phyloP scores from a whole-genome alignment of 2,888 invertebrate species.

The Apodemia zela region DNA sequence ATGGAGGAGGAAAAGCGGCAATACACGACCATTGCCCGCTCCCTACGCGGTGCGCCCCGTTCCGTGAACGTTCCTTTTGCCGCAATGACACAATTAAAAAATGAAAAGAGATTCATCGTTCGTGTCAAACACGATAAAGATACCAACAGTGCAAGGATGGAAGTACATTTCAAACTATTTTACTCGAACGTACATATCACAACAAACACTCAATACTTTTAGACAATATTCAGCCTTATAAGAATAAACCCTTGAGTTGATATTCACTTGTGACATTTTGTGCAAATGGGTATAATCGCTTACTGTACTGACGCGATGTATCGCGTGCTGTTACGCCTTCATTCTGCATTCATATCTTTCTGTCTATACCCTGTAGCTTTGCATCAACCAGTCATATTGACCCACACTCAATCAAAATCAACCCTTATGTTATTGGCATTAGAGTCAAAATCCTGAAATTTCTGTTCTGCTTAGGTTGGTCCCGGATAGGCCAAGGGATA shows the following conservation, averaged over 20 bases:
- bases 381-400: conserved; percentile 4
- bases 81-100: conserved; percentile 5
- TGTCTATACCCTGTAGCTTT: conserved; percentile 10
- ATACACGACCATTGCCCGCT: too few species aligned
- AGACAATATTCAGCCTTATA: not conserved
- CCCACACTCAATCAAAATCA: not conserved
- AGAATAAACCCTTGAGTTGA: not conserved
- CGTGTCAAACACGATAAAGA: conserved; percentile 13
- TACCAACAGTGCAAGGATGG: conserved; percentile 8
- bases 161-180: conserved; percentile 6
- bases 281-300: not conserved
- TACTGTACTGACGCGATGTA: not conserved
- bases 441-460: not conserved
- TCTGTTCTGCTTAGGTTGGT: not conserved
- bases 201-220: not conserved
- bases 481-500: not conserved
- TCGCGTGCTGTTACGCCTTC: conserved; percentile 14
- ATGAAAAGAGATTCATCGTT: conserved; percentile 2
- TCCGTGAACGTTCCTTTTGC: not conserved
- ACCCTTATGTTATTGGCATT: not conserved
- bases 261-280: not conserved
- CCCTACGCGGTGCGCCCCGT: too few species aligned
- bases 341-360: conserved; percentile 14
- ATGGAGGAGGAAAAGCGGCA: too few species aligned
- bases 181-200: not conserved